Percentiles rank a stretch among this genome's conserved stretches.
These are phyloP conservation scores for Pipistrellus kuhlii DNA, from an alignment of 2,797 vertebrate species.

Conservation along the genomic window DNA sequence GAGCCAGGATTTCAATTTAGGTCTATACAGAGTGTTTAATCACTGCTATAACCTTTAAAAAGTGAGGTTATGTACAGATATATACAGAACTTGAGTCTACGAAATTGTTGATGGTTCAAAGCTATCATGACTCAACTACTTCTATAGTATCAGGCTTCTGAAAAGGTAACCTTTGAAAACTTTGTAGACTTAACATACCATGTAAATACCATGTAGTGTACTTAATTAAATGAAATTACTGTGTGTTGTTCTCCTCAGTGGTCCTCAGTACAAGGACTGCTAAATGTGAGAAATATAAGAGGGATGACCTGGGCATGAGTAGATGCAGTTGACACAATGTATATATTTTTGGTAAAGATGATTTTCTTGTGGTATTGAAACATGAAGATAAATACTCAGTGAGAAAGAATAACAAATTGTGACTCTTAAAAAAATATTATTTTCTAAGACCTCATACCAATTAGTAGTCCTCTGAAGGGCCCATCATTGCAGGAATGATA, in stretches of 20 bases:
- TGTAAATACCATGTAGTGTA: background rate
- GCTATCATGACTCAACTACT: background rate
- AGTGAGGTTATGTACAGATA: background rate
- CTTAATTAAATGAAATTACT: background rate
- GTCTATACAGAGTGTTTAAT: background rate
- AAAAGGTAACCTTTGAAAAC: background rate
- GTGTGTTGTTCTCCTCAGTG: background rate
- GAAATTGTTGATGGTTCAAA: background rate
- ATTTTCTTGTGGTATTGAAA: conserved; percentile 2
- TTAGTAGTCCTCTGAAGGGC: background rate
- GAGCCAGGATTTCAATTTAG: background rate
- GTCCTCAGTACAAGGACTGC: background rate
- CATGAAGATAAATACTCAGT: conserved; percentile 13
- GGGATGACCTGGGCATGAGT: background rate
- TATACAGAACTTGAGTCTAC: background rate
- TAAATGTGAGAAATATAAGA: background rate
- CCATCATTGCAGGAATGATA: background rate
- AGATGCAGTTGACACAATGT: background rate
- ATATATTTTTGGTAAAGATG: background rate
- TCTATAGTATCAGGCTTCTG: background rate
- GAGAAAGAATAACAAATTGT: background rate
- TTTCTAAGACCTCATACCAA: background rate
- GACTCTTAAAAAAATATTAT: conserved; percentile 19
- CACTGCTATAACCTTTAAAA: background rate
- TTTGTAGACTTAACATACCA: background rate